These are phyloP conservation scores for Stomatorhinus walkeri DNA, from an alignment of 2,797 vertebrate genomes.

Conservation along the genomic window DNA sequence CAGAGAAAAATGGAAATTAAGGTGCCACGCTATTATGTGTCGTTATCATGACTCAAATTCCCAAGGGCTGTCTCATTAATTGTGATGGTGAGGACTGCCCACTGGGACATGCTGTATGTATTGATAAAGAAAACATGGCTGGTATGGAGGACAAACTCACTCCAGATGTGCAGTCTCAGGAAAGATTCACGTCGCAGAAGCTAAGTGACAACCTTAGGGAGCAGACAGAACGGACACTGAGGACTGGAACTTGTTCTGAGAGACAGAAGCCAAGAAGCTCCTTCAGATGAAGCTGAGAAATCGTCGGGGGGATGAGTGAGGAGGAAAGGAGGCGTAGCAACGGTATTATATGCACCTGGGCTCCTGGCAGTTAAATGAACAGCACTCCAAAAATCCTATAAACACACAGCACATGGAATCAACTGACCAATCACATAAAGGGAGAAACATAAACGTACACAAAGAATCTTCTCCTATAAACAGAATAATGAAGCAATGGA, in stretches of 20 bases:
- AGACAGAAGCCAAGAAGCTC: background rate
- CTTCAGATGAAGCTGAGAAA: background rate
- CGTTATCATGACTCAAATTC: background rate
- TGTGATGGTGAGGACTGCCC: background rate
- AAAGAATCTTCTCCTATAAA: background rate
- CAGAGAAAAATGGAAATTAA: background rate
- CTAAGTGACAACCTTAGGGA: background rate
- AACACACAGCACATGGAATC: background rate
- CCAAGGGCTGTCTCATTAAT: background rate
- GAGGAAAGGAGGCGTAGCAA: background rate
- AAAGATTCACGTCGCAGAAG: background rate
- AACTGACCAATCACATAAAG: background rate
- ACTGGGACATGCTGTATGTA: background rate
- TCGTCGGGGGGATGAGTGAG: background rate
- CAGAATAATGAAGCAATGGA: background rate
- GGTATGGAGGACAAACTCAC: background rate
- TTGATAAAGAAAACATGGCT: background rate
- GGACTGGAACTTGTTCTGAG: background rate
- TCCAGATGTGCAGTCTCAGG: background rate
- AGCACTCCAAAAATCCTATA: background rate
- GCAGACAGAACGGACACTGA: background rate
- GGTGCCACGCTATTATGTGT: background rate
- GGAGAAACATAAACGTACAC: background rate
- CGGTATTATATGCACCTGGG: background rate
- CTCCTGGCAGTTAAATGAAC: background rate